Evolutionary conservation across 2,888 invertebrate genomes (phyloP).

Genomic region (Tipula vernalis): DNA sequence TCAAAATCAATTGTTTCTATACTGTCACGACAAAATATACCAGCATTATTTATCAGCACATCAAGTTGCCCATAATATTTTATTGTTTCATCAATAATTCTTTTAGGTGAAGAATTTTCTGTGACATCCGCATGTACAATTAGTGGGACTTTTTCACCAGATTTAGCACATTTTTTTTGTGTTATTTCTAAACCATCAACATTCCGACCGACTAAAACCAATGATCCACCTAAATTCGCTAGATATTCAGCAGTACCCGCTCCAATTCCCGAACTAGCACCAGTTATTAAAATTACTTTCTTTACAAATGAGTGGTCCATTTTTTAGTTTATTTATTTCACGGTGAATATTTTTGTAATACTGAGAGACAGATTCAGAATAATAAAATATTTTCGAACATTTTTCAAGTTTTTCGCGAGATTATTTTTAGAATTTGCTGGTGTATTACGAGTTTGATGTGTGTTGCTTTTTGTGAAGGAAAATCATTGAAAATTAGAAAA

Average conservation of each 20-base stretch:
- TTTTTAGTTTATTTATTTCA: not conserved
- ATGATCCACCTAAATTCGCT: slow-evolving; percentile 42
- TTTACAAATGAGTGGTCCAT: not conserved
- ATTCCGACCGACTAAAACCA: slow-evolving; percentile 53
- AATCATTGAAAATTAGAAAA: not conserved
- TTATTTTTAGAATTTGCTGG: not conserved
- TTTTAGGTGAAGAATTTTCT: slow-evolving; percentile 49
- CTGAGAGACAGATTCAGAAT: not conserved
- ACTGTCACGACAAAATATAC: slow-evolving; percentile 57
- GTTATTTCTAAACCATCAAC: slow-evolving; percentile 46
- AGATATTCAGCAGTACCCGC: slow-evolving; percentile 50
- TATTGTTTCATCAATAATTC: slow-evolving; percentile 51
- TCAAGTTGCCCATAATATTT: slow-evolving; percentile 52
- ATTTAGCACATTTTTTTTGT: slow-evolving; percentile 38
- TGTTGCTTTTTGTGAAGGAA: not conserved
- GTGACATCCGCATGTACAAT: slow-evolving; percentile 50
- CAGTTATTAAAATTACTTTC: slow-evolving; percentile 41
- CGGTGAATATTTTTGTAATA: not conserved
- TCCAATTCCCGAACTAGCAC: slow-evolving; percentile 57
- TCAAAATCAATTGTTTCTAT: slow-evolving; percentile 67
- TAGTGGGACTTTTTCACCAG: slow-evolving; percentile 34
- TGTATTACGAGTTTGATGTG: not conserved
- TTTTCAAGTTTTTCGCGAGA: not conserved
- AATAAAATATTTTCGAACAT: not conserved
- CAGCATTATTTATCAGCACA: slow-evolving; percentile 70